Evolutionary conservation across 2,888 invertebrate genomes (phyloP).

Genomic region (Agrochola macilenta): DNA sequence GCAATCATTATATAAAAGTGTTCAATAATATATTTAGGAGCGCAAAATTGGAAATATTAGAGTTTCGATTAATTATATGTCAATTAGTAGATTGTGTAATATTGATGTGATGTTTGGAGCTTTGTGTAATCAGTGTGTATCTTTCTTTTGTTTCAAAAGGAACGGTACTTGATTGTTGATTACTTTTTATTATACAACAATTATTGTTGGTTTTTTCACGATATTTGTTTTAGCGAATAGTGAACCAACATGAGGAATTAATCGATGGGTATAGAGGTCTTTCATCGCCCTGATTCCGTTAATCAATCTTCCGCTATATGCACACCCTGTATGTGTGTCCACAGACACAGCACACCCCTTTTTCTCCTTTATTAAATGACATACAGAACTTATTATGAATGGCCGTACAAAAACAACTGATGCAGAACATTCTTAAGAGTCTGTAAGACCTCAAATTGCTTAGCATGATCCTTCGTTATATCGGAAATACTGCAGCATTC

Average conservation of each 20-base stretch:
- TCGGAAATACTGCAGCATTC: no score
- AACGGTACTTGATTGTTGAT: background rate
- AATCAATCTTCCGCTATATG: background rate
- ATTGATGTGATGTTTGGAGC: background rate
- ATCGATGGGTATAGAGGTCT: background rate
- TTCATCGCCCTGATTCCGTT: background rate
- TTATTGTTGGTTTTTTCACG: background rate
- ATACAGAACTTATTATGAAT: background rate
- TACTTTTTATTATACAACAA: background rate
- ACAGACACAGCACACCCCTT: no score
- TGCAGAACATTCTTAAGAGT: background rate
- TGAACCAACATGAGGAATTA: background rate
- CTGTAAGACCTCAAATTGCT: no score
- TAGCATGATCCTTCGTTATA: no score
- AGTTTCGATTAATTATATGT: no score
- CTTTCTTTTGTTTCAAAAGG: background rate
- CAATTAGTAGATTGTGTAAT: background rate
- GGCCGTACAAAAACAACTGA: background rate
- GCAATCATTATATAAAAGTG: no score
- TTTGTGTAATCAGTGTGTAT: conserved; percentile 38
- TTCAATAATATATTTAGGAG: no score
- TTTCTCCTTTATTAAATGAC: background rate
- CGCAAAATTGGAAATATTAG: no score
- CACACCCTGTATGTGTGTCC: background rate
- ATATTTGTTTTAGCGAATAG: background rate